Conservation (phyloP, 2,888 invertebrate genomes). For the Timema cristinae region DNA sequence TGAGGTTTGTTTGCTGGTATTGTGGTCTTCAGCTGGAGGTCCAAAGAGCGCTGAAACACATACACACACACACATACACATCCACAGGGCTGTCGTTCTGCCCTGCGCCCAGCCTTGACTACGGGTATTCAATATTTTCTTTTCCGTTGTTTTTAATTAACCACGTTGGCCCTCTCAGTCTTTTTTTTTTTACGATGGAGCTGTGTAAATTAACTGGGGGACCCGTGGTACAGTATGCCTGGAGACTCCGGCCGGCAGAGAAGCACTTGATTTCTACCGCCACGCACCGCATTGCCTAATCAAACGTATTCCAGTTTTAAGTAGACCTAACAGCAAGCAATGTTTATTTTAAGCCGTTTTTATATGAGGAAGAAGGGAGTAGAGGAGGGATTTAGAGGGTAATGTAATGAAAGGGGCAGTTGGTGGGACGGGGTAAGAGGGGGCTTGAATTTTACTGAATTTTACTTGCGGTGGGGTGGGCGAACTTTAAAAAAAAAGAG, state of each 20-base stretch:
- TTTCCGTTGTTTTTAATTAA: conserved; percentile 28
- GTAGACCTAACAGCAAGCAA: conserved; percentile 26
- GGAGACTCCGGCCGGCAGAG: conserved; percentile 6
- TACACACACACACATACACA: no score
- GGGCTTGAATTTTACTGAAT: not conserved
- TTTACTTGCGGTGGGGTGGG: conserved; percentile 22
- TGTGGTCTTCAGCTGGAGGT: no score
- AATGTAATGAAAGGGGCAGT: conserved; percentile 12
- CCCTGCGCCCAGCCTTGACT: no score
- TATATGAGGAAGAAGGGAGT: conserved; percentile 17
- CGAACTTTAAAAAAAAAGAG: not conserved
- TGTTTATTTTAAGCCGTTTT: conserved; percentile 30
- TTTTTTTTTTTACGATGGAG: conserved; percentile 18
- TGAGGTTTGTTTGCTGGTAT: no score
- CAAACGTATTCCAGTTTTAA: conserved; percentile 29
- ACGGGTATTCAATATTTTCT: conserved; percentile 26
- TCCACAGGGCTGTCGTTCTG: no score
- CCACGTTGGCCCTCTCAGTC: conserved; percentile 17
- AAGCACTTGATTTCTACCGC: conserved; percentile 24
- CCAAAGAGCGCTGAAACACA: no score
- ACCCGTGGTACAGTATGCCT: conserved; percentile 1
- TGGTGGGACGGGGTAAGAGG: conserved; percentile 9
- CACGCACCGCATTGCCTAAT: conserved; percentile 27
- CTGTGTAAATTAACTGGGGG: conserved; percentile 24
- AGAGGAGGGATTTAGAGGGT: conserved; percentile 21